Conservation (phyloP, 2,888 invertebrate genomes). For the Herminia tarsipennalis region DNA sequence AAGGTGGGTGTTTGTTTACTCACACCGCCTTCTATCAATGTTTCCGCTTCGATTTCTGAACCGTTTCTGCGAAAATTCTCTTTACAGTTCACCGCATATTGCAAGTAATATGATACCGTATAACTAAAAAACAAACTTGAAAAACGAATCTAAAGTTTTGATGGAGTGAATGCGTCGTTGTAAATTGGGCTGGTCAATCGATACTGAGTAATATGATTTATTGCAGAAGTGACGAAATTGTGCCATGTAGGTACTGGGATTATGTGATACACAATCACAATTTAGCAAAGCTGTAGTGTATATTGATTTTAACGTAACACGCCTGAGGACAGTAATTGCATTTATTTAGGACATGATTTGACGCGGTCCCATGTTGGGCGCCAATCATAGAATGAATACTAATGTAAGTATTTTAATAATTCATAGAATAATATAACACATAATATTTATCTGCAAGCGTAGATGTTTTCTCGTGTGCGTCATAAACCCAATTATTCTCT, state of each 20-base stretch:
- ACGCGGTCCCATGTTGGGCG: constrained; percentile 35
- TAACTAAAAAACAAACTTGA: constrained; percentile 22
- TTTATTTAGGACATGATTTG: too few species aligned
- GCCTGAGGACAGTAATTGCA: too few species aligned
- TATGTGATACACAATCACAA: background rate
- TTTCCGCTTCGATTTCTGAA: constrained; percentile 6
- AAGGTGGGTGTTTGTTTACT: constrained; percentile 48
- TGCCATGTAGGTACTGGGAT: constrained; percentile 6
- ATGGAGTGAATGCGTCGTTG: constrained; percentile 24
- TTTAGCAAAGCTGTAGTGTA: too few species aligned
- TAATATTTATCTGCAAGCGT: constrained; percentile 16
- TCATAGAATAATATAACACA: too few species aligned
- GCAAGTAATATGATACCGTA: background rate
- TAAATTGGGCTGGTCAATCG: constrained; percentile 25
- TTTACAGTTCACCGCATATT: constrained; percentile 16
- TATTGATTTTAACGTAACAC: too few species aligned
- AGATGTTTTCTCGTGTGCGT: constrained; percentile 28
- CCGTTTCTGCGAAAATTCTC: constrained; percentile 19
- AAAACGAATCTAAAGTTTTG: constrained; percentile 35
- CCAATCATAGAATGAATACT: constrained; percentile 27
- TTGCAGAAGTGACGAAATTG: constrained; percentile 4
- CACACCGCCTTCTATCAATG: constrained; percentile 25
- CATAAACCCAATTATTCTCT: constrained; percentile 43
- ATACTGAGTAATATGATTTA: constrained; percentile 27
- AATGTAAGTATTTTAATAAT: constrained; percentile 19